Evolutionary conservation across 2,113 vertebrate species (phyloP), one percentile per base, ranked within the genome.

Genomic region (Centrocercus urophasianus): DNA sequence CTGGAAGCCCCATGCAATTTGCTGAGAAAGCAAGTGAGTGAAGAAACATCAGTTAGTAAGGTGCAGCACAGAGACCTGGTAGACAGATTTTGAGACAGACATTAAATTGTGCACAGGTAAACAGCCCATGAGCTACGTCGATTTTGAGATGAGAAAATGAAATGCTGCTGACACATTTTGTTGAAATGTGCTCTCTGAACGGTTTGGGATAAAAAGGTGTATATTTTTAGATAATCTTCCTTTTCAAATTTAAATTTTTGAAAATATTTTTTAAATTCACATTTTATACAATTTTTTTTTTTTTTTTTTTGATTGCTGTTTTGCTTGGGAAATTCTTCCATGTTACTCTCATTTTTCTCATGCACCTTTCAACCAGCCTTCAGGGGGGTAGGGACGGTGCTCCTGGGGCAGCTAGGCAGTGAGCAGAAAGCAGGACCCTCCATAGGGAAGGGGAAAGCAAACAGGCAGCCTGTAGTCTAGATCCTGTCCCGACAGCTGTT

Each of bases 21-120:
- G 76, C 86, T 93, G 93, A 71, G 86, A 88, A 91, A 83, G 69
- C 76, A 87, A 90, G 83, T 5, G 83, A 86, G 87, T 63, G 91
- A 95, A 92, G 83, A 96, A 95, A 75, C 74, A 30, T n/a, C 17
- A 52, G 93, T 96, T 94, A 96, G 96, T 80, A 75, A 60, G 21
- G 67, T 4, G 89, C 42, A 2, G 90, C 65, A 95, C 77, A 92
- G 90, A 92, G 84, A 96, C 80, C 85, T 86, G 71, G 78, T 8
- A 27, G 92, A 95, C 91, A n/a, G 72, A 83, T 63, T 94, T 43
- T 83, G 63, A 81, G 93, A 96, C 96, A 96, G 34, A 96, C 88
- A 93, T 70, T 92, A 95, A 93, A 84, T 1, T 86, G 93, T 67
- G 88, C 89, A 93, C 79, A 92, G 75, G 70, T 80, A 65, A 73